phyloP scores from a whole-genome alignment of 2,888 invertebrate species.

The Sepiola atlantica region DNA sequence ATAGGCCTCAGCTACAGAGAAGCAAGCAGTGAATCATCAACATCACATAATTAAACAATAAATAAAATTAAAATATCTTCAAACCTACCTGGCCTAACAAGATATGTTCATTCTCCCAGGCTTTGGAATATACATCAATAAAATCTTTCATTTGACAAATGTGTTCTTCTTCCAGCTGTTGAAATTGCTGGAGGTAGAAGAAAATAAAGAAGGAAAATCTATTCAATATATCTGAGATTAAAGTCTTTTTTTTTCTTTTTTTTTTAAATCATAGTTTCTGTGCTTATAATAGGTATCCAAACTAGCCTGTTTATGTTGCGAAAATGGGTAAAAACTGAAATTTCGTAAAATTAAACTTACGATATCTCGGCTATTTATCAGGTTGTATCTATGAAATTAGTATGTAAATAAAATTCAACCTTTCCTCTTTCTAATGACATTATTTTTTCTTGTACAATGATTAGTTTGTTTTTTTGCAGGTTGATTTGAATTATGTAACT shows the following conservation, averaged over 20 bases:
- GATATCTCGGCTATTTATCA: too few species aligned
- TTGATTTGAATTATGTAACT: too few species aligned
- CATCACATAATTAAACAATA: neutral
- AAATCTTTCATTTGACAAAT: conserved; percentile 96
- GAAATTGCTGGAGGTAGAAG: conserved; percentile 80
- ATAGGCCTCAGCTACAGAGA: neutral
- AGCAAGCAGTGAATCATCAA: neutral
- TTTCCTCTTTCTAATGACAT: too few species aligned
- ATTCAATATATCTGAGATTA: neutral
- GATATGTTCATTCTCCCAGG: conserved; percentile 87
- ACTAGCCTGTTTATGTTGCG: too few species aligned
- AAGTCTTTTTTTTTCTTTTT: neutral
- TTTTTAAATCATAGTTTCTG: too few species aligned
- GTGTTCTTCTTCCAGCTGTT: conserved; percentile 94
- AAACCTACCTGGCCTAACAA: conserved; percentile 85
- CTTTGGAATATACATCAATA: conserved; percentile 85
- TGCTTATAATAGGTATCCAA: too few species aligned
- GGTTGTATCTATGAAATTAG: too few species aligned
- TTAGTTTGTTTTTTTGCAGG: too few species aligned
- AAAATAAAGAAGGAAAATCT: neutral
- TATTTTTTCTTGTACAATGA: too few species aligned
- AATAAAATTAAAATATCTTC: neutral
- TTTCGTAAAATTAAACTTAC: too few species aligned
- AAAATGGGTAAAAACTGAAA: too few species aligned
- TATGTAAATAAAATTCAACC: too few species aligned